Percentiles rank a stretch among this genome's conserved stretches.
phyloP scores from a whole-genome alignment of 2,113 vertebrate species.

The Heptranchias perlo region DNA sequence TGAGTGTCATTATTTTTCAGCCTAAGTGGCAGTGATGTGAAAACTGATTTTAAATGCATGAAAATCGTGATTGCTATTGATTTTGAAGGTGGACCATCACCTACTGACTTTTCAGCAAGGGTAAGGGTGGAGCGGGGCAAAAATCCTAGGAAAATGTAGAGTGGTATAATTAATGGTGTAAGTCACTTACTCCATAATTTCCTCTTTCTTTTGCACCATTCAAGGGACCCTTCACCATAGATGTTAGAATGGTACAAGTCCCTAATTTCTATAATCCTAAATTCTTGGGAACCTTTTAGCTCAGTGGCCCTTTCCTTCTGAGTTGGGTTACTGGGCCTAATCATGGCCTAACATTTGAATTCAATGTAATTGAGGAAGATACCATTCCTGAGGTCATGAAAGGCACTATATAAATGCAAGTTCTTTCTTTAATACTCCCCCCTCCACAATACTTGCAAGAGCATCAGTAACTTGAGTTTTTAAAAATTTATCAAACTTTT shows the following conservation, averaged over 20 bases:
- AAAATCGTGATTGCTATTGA: no score
- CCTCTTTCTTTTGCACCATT: background rate
- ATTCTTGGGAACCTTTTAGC: background rate
- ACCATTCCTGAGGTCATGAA: background rate
- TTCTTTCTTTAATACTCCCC: background rate
- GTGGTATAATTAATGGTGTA: background rate
- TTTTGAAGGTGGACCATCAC: no score
- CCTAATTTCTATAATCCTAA: background rate
- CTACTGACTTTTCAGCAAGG: background rate
- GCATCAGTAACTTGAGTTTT: background rate
- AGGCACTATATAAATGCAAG: background rate
- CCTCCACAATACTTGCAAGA: background rate
- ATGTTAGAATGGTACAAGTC: background rate
- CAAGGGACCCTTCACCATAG: background rate
- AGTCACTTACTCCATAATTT: background rate
- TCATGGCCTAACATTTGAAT: background rate
- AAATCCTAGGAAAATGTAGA: background rate
- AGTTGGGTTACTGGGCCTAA: background rate
- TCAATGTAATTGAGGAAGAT: background rate
- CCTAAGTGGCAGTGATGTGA: no score
- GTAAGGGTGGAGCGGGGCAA: background rate
- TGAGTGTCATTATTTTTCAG: background rate
- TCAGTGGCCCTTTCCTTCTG: background rate
- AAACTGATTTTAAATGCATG: no score
- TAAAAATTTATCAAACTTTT: background rate